Percentiles rank a stretch among this genome's conserved stretches.
Evolutionary conservation across 2,888 invertebrate species (phyloP).

Genomic region (Gisinianus flammeolus): DNA sequence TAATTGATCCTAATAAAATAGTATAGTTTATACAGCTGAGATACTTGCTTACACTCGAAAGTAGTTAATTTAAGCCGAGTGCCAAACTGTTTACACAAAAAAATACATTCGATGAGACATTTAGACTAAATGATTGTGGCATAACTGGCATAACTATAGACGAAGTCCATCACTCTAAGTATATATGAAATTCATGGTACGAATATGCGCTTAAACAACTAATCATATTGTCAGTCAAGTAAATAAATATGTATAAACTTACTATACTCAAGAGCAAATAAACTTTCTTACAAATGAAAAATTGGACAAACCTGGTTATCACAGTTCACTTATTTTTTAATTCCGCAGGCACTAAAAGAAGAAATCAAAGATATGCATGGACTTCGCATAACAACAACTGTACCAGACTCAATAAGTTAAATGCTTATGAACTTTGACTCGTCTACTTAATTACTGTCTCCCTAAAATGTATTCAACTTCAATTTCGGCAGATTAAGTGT

Average conservation of each 20-base stretch:
- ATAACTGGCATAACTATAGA: too few species aligned
- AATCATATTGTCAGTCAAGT: too few species aligned
- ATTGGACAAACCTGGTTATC: neutral
- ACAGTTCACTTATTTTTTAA: slow-evolving; percentile 7
- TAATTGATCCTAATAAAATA: too few species aligned
- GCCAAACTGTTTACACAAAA: too few species aligned
- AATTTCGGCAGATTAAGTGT: neutral
- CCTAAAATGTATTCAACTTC: neutral
- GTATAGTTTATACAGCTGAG: too few species aligned
- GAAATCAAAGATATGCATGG: slow-evolving; percentile 87
- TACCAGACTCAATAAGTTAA: slow-evolving; percentile 50
- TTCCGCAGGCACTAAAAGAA: slow-evolving; percentile 69
- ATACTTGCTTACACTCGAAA: too few species aligned
- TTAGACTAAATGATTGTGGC: too few species aligned
- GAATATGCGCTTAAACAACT: too few species aligned
- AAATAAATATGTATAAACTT: neutral
- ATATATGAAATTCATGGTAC: too few species aligned
- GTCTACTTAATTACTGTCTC: neutral
- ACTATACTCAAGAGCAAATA: neutral
- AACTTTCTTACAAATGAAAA: neutral
- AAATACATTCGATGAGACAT: too few species aligned
- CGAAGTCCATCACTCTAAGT: too few species aligned
- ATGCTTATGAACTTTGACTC: neutral
- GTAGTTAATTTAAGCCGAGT: too few species aligned
- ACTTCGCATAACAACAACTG: slow-evolving; percentile 74